Percentiles rank a stretch among this genome's conserved stretches.
Conservation (phyloP, 2,113 vertebrate species). For the Microtus pennsylvanicus region DNA sequence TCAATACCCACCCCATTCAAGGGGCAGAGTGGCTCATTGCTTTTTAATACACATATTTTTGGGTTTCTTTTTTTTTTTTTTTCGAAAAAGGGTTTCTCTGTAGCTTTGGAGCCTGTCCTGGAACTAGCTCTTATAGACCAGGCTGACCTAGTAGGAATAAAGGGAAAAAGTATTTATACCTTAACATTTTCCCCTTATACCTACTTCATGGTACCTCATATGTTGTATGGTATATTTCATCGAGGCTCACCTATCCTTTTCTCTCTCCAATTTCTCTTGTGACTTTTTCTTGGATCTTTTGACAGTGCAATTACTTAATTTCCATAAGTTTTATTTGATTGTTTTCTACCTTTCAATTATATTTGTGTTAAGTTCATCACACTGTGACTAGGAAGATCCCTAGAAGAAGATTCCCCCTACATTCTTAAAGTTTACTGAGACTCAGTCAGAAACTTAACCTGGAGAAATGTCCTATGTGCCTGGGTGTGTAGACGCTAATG, state of each 20-base stretch:
- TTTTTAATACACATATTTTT: not conserved
- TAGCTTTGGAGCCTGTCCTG: too few relatives aligned
- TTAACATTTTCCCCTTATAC: not conserved
- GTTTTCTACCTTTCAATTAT: not conserved
- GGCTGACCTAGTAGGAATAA: too few relatives aligned
- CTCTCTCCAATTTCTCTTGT: not conserved
- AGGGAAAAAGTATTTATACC: too few relatives aligned
- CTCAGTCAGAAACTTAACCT: not conserved
- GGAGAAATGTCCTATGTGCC: not conserved
- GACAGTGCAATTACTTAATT: not conserved
- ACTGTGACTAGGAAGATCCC: too few relatives aligned
- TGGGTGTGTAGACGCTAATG: not conserved
- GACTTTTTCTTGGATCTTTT: not conserved
- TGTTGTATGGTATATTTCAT: not conserved
- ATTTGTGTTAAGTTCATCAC: not conserved
- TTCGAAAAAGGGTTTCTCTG: rapidly evolving
- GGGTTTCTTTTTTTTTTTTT: too few relatives aligned
- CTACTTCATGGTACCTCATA: not conserved
- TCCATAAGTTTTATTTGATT: not conserved
- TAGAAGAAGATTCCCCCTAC: not conserved
- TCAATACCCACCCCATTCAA: too few relatives aligned
- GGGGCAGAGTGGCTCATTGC: not conserved
- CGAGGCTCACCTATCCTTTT: not conserved
- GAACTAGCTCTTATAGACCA: too few relatives aligned
- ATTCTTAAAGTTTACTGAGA: not conserved